Evolutionary conservation across 1,140 invertebrate species (phyloP).

Genomic region (Calephelis virginiensis): DNA sequence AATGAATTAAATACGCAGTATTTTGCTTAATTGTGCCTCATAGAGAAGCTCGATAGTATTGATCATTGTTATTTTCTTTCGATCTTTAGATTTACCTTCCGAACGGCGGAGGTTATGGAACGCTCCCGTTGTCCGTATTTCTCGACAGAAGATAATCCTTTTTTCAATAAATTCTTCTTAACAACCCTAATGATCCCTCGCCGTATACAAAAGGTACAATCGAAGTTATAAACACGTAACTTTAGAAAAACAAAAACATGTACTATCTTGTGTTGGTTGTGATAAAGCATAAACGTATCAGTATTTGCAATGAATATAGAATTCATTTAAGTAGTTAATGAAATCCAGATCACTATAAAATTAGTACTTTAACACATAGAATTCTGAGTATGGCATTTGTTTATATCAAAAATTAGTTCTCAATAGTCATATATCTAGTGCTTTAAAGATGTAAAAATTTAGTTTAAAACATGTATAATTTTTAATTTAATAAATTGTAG

Average conservation of each 20-base stretch:
- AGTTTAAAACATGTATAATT: too few relatives aligned
- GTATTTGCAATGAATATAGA: conserved; percentile 10
- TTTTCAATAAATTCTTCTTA: conserved; percentile 57
- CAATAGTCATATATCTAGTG: neutral
- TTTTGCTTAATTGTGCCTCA: conserved; percentile 44
- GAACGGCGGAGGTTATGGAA: conserved; percentile 74
- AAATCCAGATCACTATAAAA: conserved; percentile 9
- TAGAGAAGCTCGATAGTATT: conserved; percentile 37
- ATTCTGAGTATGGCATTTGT: conserved; percentile 4
- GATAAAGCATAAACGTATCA: conserved; percentile 40
- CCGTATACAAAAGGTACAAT: conserved; percentile 61
- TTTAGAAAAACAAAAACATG: conserved; percentile 55
- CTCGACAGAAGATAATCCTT: conserved; percentile 62
- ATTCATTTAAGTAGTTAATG: conserved; percentile 9
- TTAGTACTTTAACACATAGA: conserved; percentile 8
- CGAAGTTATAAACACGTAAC: conserved; percentile 34
- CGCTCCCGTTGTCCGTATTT: conserved; percentile 63
- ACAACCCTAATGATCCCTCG: conserved; percentile 67
- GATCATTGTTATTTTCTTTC: conserved; percentile 44
- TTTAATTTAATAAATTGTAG: too few relatives aligned
- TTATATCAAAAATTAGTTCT: neutral
- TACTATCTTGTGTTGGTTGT: conserved; percentile 53
- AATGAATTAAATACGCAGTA: conserved; percentile 71
- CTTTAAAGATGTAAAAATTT: neutral
- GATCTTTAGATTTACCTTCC: conserved; percentile 66